A percentile compares a stretch with the other conserved stretches of the same genome.
phyloP scores from a whole-genome alignment of 2,888 invertebrate genomes.

The Panorpa germanica region DNA sequence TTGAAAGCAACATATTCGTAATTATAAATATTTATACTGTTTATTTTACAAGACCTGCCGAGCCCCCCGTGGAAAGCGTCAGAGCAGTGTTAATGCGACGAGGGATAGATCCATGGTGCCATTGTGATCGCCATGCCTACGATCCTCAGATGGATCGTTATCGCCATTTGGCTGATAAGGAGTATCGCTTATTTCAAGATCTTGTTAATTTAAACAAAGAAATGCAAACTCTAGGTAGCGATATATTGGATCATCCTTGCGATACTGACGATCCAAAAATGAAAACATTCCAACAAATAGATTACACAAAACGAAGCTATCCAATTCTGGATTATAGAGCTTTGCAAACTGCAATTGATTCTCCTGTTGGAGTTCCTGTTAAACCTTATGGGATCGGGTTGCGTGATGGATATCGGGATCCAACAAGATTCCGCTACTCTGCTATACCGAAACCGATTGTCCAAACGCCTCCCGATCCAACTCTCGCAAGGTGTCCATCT shows the following conservation, averaged over 20 bases:
- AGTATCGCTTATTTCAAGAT: constrained; percentile 34
- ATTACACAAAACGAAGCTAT: constrained; percentile 37
- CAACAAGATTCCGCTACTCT: constrained; percentile 34
- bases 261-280: constrained; percentile 40
- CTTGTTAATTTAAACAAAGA: constrained; percentile 23
- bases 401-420: constrained; percentile 39
- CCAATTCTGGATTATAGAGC: constrained; percentile 26
- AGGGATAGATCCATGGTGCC: constrained; percentile 39
- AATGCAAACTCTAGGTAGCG: constrained; percentile 39
- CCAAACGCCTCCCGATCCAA: constrained; percentile 26
- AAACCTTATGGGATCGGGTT: constrained; percentile 33
- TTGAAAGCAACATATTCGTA: too few species aligned
- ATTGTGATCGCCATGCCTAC: constrained; percentile 41
- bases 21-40: too few species aligned
- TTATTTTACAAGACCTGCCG: constrained; percentile 41
- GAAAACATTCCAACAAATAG: constrained; percentile 39
- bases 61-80: constrained; percentile 32
- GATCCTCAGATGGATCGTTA: constrained; percentile 38
- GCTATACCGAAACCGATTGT: constrained; percentile 34
- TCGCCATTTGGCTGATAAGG: constrained; percentile 37
- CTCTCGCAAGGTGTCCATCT: constrained; percentile 22
- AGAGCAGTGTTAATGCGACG: constrained; percentile 27
- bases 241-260: constrained; percentile 42
- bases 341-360: constrained; percentile 38
- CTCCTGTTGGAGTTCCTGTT: constrained; percentile 35